Base-by-base conservation (phyloP, 1,140 invertebrate species). In the Drepana arcuata region DNA sequence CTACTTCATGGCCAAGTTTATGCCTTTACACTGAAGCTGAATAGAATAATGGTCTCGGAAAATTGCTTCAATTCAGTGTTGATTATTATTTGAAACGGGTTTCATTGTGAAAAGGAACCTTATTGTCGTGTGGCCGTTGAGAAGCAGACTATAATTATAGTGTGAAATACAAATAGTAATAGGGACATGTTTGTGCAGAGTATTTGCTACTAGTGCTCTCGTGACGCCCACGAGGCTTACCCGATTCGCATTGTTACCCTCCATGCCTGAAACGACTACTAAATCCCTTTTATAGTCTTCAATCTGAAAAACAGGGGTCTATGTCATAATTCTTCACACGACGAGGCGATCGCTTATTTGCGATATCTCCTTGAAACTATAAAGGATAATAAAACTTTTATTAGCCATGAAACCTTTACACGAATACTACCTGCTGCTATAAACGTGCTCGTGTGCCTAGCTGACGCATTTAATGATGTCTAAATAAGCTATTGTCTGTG, bases 351-450 rank as follows among this genome's bases (percentile, higher is more conserved):
- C 61, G 64, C 56, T 63, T 72, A 64, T 66, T 63, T 59, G 62
- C 65, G 66, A 69, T 70, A 65, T 72, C 69, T 73, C 64, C 73
- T 74, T 70, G 65, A 74, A 72, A 80, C 75, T 75, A 80, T 77
- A 78, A 81, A 51, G 73, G 46, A 80, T 42, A 70, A 69, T 65
- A 67, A 55, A 47, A 44, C 25, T 39, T 55, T 63, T 66, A 69
- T 60, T 59, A 58, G 41, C 27, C 33, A 34, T 41, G 15, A 39
- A 38, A 37, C 35, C 41, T 48, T 51, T 35, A 48, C 44, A 42
- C 31, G 42, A 45, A 45, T 33, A 30, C 24, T 46, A 46, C 24
- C 24, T 36, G 34, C 33, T 48, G 48, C 35, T 37, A 43, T 54
- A 44, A 57, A 52, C 15, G 51, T 63, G 56, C 50, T 56, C 32